These are phyloP conservation scores for Macrotrachela quadricornifera DNA, from an alignment of 1,140 invertebrate genomes.

Conservation along the genomic window DNA sequence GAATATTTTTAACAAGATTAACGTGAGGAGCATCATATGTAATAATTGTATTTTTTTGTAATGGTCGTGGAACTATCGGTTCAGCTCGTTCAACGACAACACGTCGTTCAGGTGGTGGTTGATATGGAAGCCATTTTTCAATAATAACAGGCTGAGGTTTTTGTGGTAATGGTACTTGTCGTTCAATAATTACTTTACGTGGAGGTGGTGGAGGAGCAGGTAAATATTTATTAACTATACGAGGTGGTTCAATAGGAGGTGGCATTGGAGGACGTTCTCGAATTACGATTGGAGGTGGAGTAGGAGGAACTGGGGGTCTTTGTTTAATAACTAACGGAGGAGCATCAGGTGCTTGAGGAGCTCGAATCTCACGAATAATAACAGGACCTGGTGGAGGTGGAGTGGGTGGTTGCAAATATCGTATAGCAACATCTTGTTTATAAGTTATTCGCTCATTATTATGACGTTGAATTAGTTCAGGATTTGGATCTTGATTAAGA, in stretches of 20 bases:
- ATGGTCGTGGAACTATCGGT: background rate
- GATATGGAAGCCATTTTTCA: constrained; percentile 2
- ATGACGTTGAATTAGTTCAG: background rate
- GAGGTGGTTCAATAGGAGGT: background rate
- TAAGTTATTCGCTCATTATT: background rate
- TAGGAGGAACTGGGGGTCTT: background rate
- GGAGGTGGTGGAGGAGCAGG: background rate
- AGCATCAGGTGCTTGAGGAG: background rate
- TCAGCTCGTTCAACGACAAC: background rate
- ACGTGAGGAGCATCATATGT: background rate
- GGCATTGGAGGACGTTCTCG: background rate
- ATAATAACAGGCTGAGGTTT: constrained; percentile 4
- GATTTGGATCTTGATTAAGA: constrained; percentile 6
- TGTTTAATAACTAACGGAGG: constrained; percentile 4
- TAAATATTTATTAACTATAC: background rate
- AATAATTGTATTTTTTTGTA: background rate
- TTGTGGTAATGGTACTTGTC: background rate
- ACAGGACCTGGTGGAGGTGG: background rate
- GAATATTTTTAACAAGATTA: too few species aligned
- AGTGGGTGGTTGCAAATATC: background rate
- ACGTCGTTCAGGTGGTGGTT: background rate
- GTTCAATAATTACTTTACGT: constrained; percentile 4
- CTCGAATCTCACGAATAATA: background rate
- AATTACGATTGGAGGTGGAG: background rate
- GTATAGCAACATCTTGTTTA: background rate